Evolutionary conservation across 1,140 invertebrate species (phyloP).

Genomic region (Lasioglossum albipes): DNA sequence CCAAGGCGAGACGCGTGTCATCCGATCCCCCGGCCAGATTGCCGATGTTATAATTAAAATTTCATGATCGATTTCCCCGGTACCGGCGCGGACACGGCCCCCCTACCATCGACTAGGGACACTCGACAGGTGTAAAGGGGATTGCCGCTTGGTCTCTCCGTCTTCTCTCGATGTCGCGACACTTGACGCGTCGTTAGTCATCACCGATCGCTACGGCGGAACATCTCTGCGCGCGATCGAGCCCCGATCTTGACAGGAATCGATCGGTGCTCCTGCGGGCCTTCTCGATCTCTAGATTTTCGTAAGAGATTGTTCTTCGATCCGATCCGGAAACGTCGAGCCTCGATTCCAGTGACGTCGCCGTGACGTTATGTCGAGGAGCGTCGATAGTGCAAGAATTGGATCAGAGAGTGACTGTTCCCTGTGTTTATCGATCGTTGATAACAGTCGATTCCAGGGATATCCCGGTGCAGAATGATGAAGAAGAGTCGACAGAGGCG

Average conservation of each 20-base stretch:
- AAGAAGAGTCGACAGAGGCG: too few species aligned
- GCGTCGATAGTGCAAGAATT: too few species aligned
- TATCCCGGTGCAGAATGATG: too few species aligned
- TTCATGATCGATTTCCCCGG: constrained; percentile 35
- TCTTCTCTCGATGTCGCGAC: not conserved
- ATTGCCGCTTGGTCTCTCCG: not conserved
- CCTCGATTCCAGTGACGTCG: too few species aligned
- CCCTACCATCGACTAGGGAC: not conserved
- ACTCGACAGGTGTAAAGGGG: constrained; percentile 16
- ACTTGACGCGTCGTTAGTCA: not conserved
- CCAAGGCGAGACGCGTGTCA: constrained; percentile 14
- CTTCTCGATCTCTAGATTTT: not conserved
- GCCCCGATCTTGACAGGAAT: too few species aligned
- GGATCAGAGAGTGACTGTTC: too few species aligned
- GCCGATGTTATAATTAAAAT: constrained; percentile 30
- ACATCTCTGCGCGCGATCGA: not conserved
- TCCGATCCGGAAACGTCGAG: too few species aligned
- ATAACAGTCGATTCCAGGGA: too few species aligned
- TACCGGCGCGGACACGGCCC: not conserved
- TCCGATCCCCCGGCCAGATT: constrained; percentile 16
- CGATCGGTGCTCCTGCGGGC: not conserved
- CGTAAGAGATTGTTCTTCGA: not conserved
- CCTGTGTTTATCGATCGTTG: too few species aligned
- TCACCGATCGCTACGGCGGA: constrained; percentile 11
- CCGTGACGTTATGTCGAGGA: too few species aligned